Evolutionary conservation across 2,888 invertebrate genomes (phyloP).

Genomic region (Alviniconcha strummeri): DNA sequence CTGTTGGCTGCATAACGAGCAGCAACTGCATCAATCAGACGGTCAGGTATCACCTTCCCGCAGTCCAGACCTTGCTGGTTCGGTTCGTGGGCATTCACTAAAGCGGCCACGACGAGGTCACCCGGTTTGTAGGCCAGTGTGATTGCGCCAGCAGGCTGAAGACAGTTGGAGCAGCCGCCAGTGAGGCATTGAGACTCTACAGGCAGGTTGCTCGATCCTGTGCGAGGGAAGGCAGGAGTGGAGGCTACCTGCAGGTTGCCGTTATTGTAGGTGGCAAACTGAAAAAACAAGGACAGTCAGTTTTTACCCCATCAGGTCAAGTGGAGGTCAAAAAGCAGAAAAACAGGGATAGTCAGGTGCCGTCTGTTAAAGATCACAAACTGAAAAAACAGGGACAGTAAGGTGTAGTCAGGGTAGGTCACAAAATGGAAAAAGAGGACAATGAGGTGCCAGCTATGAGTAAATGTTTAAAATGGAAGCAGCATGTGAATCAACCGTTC

Average conservation of each 20-base stretch:
- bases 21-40: constrained; percentile 57
- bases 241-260: constrained; percentile 43
- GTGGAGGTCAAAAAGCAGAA: no score
- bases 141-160: constrained; percentile 45
- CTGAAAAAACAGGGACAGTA: no score
- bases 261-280: constrained; percentile 56
- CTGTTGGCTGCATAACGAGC: constrained; percentile 56
- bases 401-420: no score
- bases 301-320: no score
- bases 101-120: constrained; percentile 57
- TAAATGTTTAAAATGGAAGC: no score
- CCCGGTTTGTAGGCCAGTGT: constrained; percentile 53
- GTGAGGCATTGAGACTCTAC: constrained; percentile 55
- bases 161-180: constrained; percentile 55
- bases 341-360: no score
- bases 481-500: no score
- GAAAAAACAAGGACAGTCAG: constrained; percentile 28
- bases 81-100: constrained; percentile 53
- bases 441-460: no score
- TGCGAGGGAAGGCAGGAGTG: constrained; percentile 50
- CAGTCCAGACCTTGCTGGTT: constrained; percentile 57
- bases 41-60: constrained; percentile 44
- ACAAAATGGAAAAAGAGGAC: no score
- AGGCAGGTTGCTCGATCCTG: constrained; percentile 37
- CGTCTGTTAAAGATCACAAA: no score